phyloP scores from a whole-genome alignment of 2,113 vertebrate genomes.

The Tetraodon nigroviridis region DNA sequence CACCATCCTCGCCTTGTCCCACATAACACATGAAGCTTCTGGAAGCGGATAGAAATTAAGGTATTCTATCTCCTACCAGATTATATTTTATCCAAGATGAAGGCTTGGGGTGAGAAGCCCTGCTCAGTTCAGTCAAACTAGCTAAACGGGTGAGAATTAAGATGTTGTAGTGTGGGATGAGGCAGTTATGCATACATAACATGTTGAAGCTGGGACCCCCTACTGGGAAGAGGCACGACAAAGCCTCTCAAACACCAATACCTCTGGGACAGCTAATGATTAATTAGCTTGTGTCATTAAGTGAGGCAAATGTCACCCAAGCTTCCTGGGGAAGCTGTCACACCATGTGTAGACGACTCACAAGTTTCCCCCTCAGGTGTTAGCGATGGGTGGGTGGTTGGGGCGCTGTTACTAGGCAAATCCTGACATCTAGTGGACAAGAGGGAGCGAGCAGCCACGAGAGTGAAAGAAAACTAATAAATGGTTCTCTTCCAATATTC shows the following conservation, averaged over 20 bases:
- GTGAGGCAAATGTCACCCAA: constrained; percentile 94
- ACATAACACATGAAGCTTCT: neutral
- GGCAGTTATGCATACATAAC: constrained; percentile 81
- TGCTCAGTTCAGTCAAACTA: constrained; percentile 63
- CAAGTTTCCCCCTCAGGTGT: constrained; percentile 70
- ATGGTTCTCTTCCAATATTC: neutral
- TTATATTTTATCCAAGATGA: constrained; percentile 54
- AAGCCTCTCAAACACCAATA: constrained; percentile 87
- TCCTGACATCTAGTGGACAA: constrained; percentile 89
- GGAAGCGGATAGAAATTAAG: constrained; percentile 13
- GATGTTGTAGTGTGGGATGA: constrained; percentile 68
- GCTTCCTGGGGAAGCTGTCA: constrained; percentile 88
- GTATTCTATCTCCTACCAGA: constrained; percentile 44
- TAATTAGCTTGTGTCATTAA: constrained; percentile 98
- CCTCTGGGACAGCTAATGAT: constrained; percentile 97
- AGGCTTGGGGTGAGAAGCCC: constrained; percentile 42
- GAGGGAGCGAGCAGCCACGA: neutral
- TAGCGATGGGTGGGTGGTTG: constrained; percentile 35
- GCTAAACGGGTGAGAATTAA: constrained; percentile 73
- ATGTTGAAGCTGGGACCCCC: constrained; percentile 84
- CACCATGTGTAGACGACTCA: constrained; percentile 73
- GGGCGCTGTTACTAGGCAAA: constrained; percentile 67
- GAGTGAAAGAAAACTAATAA: neutral
- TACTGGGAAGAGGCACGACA: constrained; percentile 83
- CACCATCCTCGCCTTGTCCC: constrained; percentile 7